A percentile compares a stretch with the other conserved stretches of the same genome.
Conservation (phyloP, 2,113 vertebrate genomes). For the Anhinga rufa region DNA sequence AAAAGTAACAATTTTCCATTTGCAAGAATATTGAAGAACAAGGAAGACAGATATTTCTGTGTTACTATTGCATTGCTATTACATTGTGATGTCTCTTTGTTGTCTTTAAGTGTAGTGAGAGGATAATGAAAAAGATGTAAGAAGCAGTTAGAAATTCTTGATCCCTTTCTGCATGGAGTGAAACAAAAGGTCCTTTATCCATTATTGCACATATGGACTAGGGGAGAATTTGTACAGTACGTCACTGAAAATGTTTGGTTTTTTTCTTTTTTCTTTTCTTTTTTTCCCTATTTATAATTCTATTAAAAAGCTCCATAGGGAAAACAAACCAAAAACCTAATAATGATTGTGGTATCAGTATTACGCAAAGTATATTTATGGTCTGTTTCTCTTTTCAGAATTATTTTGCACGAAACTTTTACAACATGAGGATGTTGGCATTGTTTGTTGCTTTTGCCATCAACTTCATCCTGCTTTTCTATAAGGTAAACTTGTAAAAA, state of each 20-base stretch:
- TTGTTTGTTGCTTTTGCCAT: conserved; percentile 96
- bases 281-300: not conserved
- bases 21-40: not conserved
- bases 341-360: not conserved
- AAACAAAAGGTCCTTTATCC: not conserved
- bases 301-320: not conserved
- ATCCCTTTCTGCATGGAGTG: not conserved
- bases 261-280: not conserved
- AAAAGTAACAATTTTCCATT: not conserved
- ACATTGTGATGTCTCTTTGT: not conserved
- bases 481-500: conserved; percentile 81
- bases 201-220: not conserved
- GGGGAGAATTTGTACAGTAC: not conserved
- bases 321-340: not conserved
- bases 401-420: conserved; percentile 98
- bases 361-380: not conserved
- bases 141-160: not conserved
- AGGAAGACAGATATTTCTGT: not conserved
- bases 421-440: conserved; percentile 98
- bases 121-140: not conserved
- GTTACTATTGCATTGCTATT: not conserved
- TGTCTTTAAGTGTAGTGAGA: not conserved
- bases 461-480: conserved; percentile 97
- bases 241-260: not conserved
- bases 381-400: conserved; percentile 77